Evolutionary conservation across 2,888 invertebrate species (phyloP).

Genomic region (Agrypnus murinus): DNA sequence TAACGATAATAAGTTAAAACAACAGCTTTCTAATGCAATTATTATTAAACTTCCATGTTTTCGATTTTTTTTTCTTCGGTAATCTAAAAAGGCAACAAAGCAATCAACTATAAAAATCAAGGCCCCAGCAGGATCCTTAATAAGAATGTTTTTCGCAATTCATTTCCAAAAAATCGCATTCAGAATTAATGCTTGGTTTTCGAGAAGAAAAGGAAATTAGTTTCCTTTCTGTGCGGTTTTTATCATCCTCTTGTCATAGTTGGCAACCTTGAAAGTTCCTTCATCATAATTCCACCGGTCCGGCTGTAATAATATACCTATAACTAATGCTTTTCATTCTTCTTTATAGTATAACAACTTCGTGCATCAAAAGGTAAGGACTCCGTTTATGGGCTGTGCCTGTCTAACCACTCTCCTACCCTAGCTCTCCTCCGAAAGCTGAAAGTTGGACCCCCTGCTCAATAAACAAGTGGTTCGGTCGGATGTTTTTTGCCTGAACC

Average conservation of each 20-base stretch:
- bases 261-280: no score
- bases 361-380: constrained; percentile 18
- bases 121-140: no score
- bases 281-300: no score
- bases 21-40: no score
- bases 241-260: no score
- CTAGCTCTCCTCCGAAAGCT: constrained; percentile 48
- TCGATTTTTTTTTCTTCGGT: no score
- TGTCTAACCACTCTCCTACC: constrained; percentile 24
- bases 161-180: background rate
- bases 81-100: no score
- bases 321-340: background rate
- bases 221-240: background rate
- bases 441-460: constrained; percentile 54
- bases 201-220: background rate
- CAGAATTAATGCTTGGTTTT: background rate
- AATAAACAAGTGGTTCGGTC: constrained; percentile 57
- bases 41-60: no score
- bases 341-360: background rate
- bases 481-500: constrained; percentile 50
- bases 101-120: no score
- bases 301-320: no score
- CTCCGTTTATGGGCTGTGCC: constrained; percentile 24
- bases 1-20: no score
- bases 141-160: no score